Percentiles rank a stretch among this genome's conserved stretches.
phyloP scores from a whole-genome alignment of 2,888 invertebrate genomes.

The Fragum sueziense region DNA sequence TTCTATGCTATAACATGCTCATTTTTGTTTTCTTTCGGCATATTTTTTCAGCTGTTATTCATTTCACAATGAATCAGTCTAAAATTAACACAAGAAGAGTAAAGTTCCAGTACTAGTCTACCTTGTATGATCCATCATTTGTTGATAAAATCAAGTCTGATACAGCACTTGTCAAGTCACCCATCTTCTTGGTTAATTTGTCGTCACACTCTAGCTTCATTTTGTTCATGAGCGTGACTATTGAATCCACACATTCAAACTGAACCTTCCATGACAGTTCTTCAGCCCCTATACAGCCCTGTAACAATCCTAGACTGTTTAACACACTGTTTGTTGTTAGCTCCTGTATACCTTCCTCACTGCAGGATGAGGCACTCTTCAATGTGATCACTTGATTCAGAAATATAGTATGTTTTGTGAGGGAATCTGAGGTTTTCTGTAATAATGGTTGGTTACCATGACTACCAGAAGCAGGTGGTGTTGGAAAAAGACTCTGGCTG shows the following conservation, averaged over 20 bases:
- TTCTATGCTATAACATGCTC: too few relatives aligned
- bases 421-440: conserved; percentile 1
- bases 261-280: conserved; percentile 39
- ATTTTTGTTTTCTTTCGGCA: too few relatives aligned
- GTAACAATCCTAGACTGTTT: conserved; percentile 40
- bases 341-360: neutral
- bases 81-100: too few relatives aligned
- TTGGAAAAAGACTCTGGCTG: conserved; percentile 54
- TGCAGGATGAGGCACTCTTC: neutral
- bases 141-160: neutral
- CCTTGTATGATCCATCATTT: neutral
- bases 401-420: conserved; percentile 49
- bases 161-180: conserved; percentile 5
- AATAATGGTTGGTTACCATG: neutral
- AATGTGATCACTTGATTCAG: conserved; percentile 50
- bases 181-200: neutral
- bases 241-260: conserved; percentile 25
- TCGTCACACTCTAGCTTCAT: neutral
- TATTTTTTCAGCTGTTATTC: too few relatives aligned
- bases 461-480: conserved; percentile 50
- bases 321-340: conserved; percentile 37
- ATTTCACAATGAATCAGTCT: too few relatives aligned
- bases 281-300: conserved; percentile 27
- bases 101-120: too few relatives aligned
- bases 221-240: conserved; percentile 29